Conservation (phyloP, 2,888 invertebrate genomes). For the Yponomeuta evonymella region DNA sequence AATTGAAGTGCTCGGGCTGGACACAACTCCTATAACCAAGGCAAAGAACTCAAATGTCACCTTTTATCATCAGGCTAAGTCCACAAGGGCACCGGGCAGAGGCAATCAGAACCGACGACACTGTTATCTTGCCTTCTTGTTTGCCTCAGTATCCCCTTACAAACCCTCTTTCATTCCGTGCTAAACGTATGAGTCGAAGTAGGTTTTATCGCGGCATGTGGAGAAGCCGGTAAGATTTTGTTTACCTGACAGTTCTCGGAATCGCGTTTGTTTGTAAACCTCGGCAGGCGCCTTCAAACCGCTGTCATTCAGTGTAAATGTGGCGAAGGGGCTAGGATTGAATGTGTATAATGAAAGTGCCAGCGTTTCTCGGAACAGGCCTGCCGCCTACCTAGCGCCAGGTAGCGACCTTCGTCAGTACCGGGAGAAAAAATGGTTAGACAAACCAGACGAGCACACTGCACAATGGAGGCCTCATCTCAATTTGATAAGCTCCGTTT, state of each 20-base stretch:
- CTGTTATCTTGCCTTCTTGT: neutral
- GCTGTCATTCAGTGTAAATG: neutral
- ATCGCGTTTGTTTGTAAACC: neutral
- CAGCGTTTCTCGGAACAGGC: conserved; percentile 44
- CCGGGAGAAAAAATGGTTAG: conserved; percentile 36
- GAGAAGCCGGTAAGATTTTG: neutral
- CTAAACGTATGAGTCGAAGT: neutral
- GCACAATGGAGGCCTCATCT: too few relatives aligned
- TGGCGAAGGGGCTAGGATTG: neutral
- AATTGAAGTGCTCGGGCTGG: too few relatives aligned
- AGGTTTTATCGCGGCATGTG: neutral
- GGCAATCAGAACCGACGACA: neutral
- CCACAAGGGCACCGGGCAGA: neutral
- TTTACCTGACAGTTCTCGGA: neutral
- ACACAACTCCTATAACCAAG: too few relatives aligned
- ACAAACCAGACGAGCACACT: conserved; percentile 17
- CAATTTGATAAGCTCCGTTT: too few relatives aligned
- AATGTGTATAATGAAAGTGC: conserved; percentile 5
- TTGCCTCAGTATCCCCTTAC: neutral
- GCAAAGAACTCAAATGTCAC: neutral
- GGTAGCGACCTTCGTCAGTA: conserved; percentile 45
- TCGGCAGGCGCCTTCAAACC: neutral
- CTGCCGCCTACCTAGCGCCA: conserved; percentile 56
- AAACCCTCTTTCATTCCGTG: neutral
- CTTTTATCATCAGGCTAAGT: neutral